These are phyloP conservation scores for Oryzias woworae DNA, from an alignment of 2,113 vertebrate species.

Conservation along the genomic window DNA sequence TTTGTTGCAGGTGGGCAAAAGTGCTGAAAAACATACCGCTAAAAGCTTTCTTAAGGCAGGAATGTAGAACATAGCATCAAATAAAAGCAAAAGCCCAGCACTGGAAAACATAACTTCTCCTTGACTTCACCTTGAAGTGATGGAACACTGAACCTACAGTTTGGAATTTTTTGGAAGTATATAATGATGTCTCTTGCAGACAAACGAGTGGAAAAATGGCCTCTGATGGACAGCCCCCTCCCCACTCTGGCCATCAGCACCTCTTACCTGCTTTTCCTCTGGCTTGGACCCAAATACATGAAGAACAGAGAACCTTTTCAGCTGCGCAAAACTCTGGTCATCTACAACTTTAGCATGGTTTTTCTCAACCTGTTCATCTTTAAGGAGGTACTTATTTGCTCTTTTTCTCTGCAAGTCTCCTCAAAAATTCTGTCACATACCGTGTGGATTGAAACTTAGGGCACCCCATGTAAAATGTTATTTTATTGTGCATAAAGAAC, in stretches of 20 bases:
- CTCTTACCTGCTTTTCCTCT: constrained; percentile 94
- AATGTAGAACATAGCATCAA: no score
- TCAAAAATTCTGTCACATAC: background rate
- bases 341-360: constrained; percentile 99
- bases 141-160: background rate
- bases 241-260: constrained; percentile 94
- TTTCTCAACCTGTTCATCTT: constrained; percentile 98
- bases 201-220: constrained; percentile 97
- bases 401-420: background rate
- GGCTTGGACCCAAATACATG: constrained; percentile 98
- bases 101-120: no score
- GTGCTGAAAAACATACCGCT: no score
- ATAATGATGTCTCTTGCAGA: constrained; percentile 78
- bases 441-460: no score
- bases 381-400: constrained; percentile 85
- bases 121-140: no score
- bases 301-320: constrained; percentile 93
- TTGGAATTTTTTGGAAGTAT: constrained; percentile 25
- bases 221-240: constrained; percentile 92
- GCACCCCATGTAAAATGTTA: no score
- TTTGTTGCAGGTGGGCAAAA: no score
- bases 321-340: constrained; percentile 90
- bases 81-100: no score
- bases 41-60: no score
- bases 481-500: no score